Percentiles rank a stretch among this genome's conserved stretches.
phyloP scores from a whole-genome alignment of 2,888 invertebrate genomes.

The Papilio elwesi region DNA sequence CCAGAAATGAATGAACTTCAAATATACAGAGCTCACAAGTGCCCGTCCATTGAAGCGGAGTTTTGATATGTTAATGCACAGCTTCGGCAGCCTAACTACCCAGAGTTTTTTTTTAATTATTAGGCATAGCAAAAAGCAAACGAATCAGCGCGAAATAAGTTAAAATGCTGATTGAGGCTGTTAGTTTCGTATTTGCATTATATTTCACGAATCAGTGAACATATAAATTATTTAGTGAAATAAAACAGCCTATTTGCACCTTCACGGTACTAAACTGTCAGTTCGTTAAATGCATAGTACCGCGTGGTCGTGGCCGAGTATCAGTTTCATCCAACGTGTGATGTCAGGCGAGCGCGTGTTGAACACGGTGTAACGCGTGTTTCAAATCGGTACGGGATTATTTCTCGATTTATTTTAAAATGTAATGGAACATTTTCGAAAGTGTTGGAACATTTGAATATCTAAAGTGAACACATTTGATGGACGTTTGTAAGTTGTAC shows the following conservation, averaged over 20 bases:
- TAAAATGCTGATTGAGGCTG: neutral
- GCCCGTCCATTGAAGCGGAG: no score
- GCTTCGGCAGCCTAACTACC: no score
- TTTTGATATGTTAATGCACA: no score
- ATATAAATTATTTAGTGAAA: neutral
- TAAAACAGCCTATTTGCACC: constrained; percentile 8
- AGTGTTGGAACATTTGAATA: constrained; percentile 4
- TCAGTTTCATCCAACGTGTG: constrained; percentile 36
- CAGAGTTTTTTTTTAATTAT: no score
- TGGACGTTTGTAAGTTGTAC: neutral
- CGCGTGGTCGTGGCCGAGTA: constrained; percentile 17
- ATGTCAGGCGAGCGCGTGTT: constrained; percentile 24
- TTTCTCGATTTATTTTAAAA: neutral
- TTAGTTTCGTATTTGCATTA: neutral
- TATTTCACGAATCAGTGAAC: neutral
- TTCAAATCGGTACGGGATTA: neutral
- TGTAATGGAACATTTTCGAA: neutral
- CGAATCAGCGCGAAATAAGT: neutral
- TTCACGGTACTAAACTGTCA: neutral
- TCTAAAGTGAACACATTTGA: neutral
- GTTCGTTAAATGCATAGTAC: neutral
- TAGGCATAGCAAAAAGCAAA: no score
- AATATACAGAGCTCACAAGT: no score
- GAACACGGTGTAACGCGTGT: neutral
- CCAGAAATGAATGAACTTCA: no score